phyloP scores from a whole-genome alignment of 1,140 invertebrate genomes.

The Pseudomyrmex sp. region DNA sequence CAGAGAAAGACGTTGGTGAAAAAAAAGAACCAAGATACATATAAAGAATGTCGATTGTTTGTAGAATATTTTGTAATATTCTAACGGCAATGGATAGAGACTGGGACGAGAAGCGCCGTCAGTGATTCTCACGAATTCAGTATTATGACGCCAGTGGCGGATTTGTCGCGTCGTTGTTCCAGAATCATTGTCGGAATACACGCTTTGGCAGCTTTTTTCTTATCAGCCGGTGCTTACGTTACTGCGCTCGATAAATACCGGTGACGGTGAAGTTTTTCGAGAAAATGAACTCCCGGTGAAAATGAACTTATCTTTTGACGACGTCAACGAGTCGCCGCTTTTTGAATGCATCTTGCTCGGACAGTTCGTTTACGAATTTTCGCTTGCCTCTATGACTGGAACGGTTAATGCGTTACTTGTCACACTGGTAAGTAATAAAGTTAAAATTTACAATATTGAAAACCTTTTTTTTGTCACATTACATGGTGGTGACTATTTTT shows the following conservation, averaged over 20 bases:
- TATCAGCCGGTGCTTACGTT: neutral
- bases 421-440: constrained; percentile 42
- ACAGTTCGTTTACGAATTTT: constrained; percentile 30
- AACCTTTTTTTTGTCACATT: neutral
- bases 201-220: constrained; percentile 2
- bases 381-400: neutral
- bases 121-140: neutral
- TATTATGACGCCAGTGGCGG: neutral
- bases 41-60: neutral
- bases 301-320: constrained; percentile 48
- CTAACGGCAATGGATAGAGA: constrained; percentile 22
- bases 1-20: neutral
- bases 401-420: constrained; percentile 45
- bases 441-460: neutral
- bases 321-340: neutral
- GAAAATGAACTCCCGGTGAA: constrained; percentile 36
- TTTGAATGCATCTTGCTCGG: constrained; percentile 29
- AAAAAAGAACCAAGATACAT: neutral
- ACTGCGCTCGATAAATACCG: neutral
- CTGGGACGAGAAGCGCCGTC: neutral
- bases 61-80: constrained; percentile 29
- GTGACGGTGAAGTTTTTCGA: neutral
- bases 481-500: neutral
- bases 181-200: neutral
- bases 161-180: constrained; percentile 6